Evolutionary conservation across 2,888 invertebrate genomes (phyloP), one percentile per base, ranked within the genome.

Genomic region (Oxycera nigricornis): DNA sequence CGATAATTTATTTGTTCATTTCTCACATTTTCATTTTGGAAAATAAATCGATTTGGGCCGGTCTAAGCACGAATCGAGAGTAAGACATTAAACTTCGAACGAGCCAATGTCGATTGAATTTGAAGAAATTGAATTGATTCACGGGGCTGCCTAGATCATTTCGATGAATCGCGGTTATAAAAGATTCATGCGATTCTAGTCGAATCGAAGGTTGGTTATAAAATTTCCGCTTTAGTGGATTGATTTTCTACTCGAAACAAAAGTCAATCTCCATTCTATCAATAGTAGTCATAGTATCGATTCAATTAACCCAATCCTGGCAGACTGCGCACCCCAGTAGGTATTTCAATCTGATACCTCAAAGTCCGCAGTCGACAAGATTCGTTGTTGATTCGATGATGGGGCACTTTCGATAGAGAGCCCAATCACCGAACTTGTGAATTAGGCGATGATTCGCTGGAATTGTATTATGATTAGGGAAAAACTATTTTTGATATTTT

Each of bases 401-500:
- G 30, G 70, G 14, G 70, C 55, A 52, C 6, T 24, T 70, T 70
- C 26, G n/a, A 70, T 55, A 39, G 24, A n/a, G 28, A 70, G 30
- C 17, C 55, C 50, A 70, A 70, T 70, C 70, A 70, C 31, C 30
- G 35, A 70, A 70, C 70, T 70, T 52, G 28, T 70, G 70, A 70
- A 70, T 70, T 70, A 55, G 70, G 28, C 31, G 55, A 70, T 70
- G 70, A 70, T 52, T 70, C 55, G 52, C 14, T 46, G 35, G 14
- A 52, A 52, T 55, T 30, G 28, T 50, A 14, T 28, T 50, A 68
- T 14, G 30, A 70, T 55, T 55, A 70, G 70, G 55, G 24, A 52
- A 70, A 70, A 70, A 70, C 30, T 70, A 35, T 70, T 70, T 70
- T 70, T 52, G 30, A 70, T 70, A 70, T 31, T 70, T 50, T 52